These are phyloP conservation scores for Gibbula magus DNA, from an alignment of 2,888 invertebrate genomes.

Conservation along the genomic window DNA sequence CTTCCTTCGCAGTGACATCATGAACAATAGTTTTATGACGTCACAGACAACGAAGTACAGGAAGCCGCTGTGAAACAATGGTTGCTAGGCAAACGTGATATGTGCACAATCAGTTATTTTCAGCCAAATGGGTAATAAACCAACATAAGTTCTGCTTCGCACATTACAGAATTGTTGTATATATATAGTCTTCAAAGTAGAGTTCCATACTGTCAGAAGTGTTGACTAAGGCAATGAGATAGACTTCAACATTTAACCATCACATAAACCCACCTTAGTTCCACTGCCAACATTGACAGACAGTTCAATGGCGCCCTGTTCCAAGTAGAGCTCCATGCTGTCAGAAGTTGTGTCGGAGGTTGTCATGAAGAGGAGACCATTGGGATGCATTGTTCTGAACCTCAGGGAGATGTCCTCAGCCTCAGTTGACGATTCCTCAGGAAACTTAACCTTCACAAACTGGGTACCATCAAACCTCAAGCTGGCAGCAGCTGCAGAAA, in stretches of 20 bases:
- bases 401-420: conserved; percentile 91
- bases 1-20: too few relatives aligned
- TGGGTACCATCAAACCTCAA: conserved; percentile 92
- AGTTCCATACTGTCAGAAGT: too few relatives aligned
- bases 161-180: too few relatives aligned
- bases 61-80: too few relatives aligned
- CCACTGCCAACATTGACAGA: conserved; percentile 88
- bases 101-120: too few relatives aligned
- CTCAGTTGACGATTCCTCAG: conserved; percentile 86
- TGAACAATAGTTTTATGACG: too few relatives aligned
- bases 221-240: too few relatives aligned
- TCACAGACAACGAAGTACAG: too few relatives aligned
- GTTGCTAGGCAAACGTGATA: too few relatives aligned
- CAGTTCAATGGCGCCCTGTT: conserved; percentile 88
- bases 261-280: conserved; percentile 82
- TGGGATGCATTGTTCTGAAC: conserved; percentile 88
- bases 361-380: conserved; percentile 82
- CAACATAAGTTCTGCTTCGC: too few relatives aligned
- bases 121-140: too few relatives aligned
- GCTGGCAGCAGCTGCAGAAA: conserved; percentile 85
- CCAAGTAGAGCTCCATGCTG: conserved; percentile 88
- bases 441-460: conserved; percentile 84
- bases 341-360: conserved; percentile 85
- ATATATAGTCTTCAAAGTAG: too few relatives aligned
- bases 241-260: not conserved